phyloP scores from a whole-genome alignment of 2,797 vertebrate genomes.

The Pantherophis alleghaniensis region DNA sequence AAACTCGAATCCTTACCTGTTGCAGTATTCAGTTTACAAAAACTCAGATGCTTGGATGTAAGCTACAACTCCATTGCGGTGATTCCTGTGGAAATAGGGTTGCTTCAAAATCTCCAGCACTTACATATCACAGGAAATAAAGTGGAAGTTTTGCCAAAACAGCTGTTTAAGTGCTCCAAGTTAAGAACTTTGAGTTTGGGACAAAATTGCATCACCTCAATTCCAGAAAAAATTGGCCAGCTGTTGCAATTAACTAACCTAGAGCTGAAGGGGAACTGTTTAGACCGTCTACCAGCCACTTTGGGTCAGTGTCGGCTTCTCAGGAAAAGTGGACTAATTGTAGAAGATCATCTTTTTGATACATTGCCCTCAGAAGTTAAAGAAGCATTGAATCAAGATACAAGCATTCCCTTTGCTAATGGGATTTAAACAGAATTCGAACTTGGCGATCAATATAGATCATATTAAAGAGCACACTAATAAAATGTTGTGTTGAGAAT shows the following conservation, averaged over 20 bases:
- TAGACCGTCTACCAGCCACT: slow-evolving; percentile 90
- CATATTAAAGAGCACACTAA: slow-evolving; percentile 55
- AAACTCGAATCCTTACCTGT: slow-evolving; percentile 91
- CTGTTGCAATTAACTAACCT: slow-evolving; percentile 89
- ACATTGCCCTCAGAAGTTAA: slow-evolving; percentile 91
- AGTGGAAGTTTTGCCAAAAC: slow-evolving; percentile 91
- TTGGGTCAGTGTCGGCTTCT: slow-evolving; percentile 89
- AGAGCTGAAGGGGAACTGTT: slow-evolving; percentile 95
- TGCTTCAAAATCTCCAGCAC: slow-evolving; percentile 94
- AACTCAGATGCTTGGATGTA: slow-evolving; percentile 92
- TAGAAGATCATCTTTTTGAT: slow-evolving; percentile 97
- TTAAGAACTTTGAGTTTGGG: slow-evolving; percentile 90
- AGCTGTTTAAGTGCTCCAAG: slow-evolving; percentile 94
- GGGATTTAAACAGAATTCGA: slow-evolving; percentile 75
- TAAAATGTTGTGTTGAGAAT: slow-evolving; percentile 62
- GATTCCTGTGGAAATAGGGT: slow-evolving; percentile 88
- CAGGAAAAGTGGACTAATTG: slow-evolving; percentile 86
- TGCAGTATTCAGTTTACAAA: slow-evolving; percentile 90
- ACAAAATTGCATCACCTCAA: slow-evolving; percentile 87
- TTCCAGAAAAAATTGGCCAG: slow-evolving; percentile 90
- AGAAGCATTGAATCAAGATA: slow-evolving; percentile 93
- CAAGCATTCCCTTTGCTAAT: slow-evolving; percentile 82
- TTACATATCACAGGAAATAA: slow-evolving; percentile 93
- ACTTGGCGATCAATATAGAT: slow-evolving; percentile 52
- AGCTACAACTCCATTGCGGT: slow-evolving; percentile 88